These are phyloP conservation scores for Drosophila rhopaloa DNA, from an alignment of 1,140 invertebrate genomes.

Conservation along the genomic window DNA sequence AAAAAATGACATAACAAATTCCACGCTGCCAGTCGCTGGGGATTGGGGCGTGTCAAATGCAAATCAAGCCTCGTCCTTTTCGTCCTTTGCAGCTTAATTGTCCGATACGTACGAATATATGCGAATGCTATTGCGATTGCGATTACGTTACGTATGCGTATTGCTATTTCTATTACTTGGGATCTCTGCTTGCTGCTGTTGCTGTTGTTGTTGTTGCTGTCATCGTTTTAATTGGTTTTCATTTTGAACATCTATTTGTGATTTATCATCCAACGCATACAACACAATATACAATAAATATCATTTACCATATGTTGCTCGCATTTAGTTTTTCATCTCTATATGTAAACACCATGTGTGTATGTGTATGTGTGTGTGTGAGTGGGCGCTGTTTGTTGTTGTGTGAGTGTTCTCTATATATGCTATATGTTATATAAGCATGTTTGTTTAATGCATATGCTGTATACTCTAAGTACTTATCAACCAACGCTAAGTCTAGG, in stretches of 20 bases:
- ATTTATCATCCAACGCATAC: conserved; percentile 71
- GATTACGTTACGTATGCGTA: conserved; percentile 35
- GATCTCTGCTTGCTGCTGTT: conserved; percentile 34
- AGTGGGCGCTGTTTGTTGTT: not conserved
- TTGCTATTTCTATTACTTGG: conserved; percentile 38
- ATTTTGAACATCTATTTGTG: conserved; percentile 73
- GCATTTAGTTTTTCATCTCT: conserved; percentile 28
- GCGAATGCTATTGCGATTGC: conserved; percentile 20
- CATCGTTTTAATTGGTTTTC: conserved; percentile 70
- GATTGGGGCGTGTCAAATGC: conserved; percentile 52
- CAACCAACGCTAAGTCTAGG: conserved; percentile 41
- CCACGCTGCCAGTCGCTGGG: conserved; percentile 35
- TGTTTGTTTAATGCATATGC: conserved; percentile 47
- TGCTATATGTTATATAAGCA: conserved; percentile 42
- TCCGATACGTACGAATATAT: conserved; percentile 41
- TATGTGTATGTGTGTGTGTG: conserved; percentile 13
- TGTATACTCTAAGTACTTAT: conserved; percentile 38
- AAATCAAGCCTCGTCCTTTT: conserved; percentile 40
- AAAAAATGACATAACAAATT: conserved; percentile 56
- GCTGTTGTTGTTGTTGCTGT: conserved; percentile 36
- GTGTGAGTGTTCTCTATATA: conserved; percentile 11
- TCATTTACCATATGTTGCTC: conserved; percentile 37
- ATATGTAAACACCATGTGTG: conserved; percentile 7
- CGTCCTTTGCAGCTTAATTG: conserved; percentile 53
- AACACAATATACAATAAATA: conserved; percentile 58